A percentile compares a stretch with the other conserved stretches of the same genome.
Conservation (phyloP, 2,888 invertebrate species). For the Tipula helvola region DNA sequence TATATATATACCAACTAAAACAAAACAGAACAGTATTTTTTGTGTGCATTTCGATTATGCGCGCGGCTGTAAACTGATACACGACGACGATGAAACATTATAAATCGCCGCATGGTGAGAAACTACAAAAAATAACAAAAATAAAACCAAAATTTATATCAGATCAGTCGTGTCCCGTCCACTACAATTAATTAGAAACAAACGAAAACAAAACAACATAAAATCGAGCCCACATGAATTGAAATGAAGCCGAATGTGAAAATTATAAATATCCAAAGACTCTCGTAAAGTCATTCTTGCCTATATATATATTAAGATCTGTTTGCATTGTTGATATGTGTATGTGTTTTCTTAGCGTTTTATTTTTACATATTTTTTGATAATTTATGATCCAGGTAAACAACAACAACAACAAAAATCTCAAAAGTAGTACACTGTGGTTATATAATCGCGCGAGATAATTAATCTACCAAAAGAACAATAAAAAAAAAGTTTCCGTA, state of each 20-base stretch:
- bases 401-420: background rate
- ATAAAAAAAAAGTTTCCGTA: background rate
- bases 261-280: background rate
- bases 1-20: background rate
- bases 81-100: background rate
- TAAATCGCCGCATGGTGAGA: conserved; percentile 4
- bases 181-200: background rate
- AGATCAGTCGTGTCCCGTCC: background rate
- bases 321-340: background rate
- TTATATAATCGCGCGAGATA: background rate
- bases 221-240: background rate
- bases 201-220: background rate
- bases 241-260: background rate
- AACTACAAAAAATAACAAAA: background rate
- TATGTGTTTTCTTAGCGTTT: background rate
- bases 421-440: background rate
- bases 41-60: background rate
- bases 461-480: background rate
- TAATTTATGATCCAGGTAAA: background rate
- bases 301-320: background rate
- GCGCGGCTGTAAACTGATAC: background rate
- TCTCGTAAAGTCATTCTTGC: background rate
- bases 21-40: background rate
- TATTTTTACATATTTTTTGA: background rate
- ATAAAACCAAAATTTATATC: background rate